These are phyloP conservation scores for Nibea coibor DNA, from an alignment of 2,113 vertebrate genomes.

Conservation along the genomic window DNA sequence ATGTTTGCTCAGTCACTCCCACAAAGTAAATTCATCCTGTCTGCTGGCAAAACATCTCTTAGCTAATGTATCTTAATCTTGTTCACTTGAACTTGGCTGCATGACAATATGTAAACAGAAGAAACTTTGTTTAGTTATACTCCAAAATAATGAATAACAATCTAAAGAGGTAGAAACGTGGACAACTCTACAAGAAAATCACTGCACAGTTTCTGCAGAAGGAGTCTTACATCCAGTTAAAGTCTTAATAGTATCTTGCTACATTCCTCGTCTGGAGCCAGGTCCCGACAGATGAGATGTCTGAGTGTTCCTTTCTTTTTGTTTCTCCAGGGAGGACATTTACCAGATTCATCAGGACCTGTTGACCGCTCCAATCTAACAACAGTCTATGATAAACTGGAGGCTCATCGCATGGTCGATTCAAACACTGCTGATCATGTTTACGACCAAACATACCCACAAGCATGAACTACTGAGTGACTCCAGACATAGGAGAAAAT, in stretches of 20 bases:
- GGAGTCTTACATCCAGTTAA: too few species aligned
- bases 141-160: background rate
- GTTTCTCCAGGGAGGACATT: background rate
- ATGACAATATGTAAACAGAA: background rate
- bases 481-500: too few species aligned
- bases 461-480: background rate
- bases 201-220: background rate
- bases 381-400: constrained; percentile 33
- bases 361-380: background rate
- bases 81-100: background rate
- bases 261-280: background rate
- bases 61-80: background rate
- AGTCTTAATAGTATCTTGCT: background rate
- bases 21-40: background rate
- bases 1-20: background rate
- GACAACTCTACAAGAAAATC: background rate
- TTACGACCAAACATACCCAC: too few species aligned
- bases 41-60: background rate
- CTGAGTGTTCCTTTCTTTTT: background rate
- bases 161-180: background rate
- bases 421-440: too few species aligned
- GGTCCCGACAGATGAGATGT: background rate
- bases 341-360: background rate
- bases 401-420: background rate
- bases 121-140: too few species aligned